Conservation (phyloP, 2,113 vertebrate genomes). For the Cynopterus brachyotis region DNA sequence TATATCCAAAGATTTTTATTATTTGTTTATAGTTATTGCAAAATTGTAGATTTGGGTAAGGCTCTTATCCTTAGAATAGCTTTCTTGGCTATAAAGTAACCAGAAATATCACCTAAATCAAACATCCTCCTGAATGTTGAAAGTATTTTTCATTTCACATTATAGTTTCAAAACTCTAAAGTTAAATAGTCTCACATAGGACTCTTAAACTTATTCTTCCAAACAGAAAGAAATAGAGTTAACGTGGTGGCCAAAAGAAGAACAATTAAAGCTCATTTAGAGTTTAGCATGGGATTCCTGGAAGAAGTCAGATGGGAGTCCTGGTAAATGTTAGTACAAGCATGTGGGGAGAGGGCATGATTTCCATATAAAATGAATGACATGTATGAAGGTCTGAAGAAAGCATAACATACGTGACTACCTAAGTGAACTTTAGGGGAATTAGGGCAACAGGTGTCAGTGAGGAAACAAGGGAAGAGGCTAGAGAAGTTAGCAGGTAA, state of each 20-base stretch:
- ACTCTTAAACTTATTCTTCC: neutral
- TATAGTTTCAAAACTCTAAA: neutral
- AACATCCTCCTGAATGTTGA: neutral
- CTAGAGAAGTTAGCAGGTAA: neutral
- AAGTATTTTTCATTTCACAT: neutral
- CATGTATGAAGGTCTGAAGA: neutral
- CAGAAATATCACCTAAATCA: neutral
- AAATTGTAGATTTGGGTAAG: neutral
- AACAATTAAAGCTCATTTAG: neutral
- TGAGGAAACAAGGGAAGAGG: neutral
- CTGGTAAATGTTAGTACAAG: neutral
- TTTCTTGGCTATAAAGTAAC: neutral
- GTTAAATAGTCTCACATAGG: neutral
- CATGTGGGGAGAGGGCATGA: neutral
- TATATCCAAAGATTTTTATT: neutral
- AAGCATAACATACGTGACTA: neutral
- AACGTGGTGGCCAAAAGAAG: neutral
- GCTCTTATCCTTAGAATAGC: neutral
- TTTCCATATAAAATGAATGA: neutral
- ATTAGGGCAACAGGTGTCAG: neutral
- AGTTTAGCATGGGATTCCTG: neutral
- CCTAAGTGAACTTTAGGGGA: neutral
- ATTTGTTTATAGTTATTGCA: neutral
- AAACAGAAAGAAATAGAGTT: neutral
- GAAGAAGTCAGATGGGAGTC: neutral